Base-by-base conservation (phyloP, 2,888 invertebrate species). In the Polydesmus complanatus region DNA sequence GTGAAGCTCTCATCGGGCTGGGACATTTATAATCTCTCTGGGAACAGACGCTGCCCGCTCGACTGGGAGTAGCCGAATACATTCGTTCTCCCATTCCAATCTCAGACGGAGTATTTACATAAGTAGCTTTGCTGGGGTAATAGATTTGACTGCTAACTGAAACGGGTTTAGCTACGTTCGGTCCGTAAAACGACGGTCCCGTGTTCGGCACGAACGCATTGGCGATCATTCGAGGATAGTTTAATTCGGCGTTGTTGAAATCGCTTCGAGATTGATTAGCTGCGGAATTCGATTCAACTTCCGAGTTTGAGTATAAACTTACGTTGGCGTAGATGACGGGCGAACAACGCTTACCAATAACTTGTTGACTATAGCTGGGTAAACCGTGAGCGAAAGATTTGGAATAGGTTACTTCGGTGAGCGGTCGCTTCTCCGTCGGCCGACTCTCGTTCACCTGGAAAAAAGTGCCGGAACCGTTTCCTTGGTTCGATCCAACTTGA, bases 71-170 rank as follows among this genome's bases (percentile, higher is more conserved):
- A 23, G 47, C 11, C 3, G 37, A 60, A 56, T 47, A 47, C 3
- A n/a, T 3, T 55, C n/a, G 48, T 2, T 14, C 22, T 19, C 19
- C 23, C 8, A 56, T 5, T 21, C 55, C 56, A 54, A 62, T 62
- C 60, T 62, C 60, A 60, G 19, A 58, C 53, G 27, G 61, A 63
- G 61, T 60, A 53, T 56, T 53, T 18, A 25, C 56, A 37, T 27
- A 22, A 19, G 37, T 21, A 37, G n/a, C 56, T 51, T 22, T 22
- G 8, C 51, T 51, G 3, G 51, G n/a, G 22, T 51, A n/a, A 51
- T 51, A 51, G 19, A 37, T 37, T 14, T 37, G 37, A 37, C 22
- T n/a, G 19, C 51, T 22, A 22, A 21, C 8, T 5, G 51, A n/a
- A 51, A 51, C 51, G 5, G 51, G 22, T 51, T 19, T 51, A 19